Percentiles rank a stretch among this genome's conserved stretches.
Conservation (phyloP, 2,113 vertebrate species). For the Hypocryptadius cinnamomeus region DNA sequence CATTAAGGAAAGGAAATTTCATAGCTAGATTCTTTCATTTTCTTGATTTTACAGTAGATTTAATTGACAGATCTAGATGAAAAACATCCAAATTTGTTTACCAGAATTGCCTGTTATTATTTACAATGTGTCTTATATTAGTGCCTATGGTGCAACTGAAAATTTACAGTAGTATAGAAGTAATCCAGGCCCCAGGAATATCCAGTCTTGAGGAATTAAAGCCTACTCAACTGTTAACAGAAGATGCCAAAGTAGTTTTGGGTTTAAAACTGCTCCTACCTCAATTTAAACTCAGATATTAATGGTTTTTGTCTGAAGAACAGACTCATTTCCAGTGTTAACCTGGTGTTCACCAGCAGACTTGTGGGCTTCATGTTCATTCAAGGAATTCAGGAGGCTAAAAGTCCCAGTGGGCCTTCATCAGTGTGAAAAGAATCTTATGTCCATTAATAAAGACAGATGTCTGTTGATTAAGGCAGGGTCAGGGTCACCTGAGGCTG, state of each 20-base stretch:
- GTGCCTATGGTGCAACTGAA: not conserved
- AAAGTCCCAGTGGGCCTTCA: not conserved
- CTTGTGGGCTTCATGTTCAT: not conserved
- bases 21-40: not conserved
- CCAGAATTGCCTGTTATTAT: not conserved
- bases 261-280: not conserved
- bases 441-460: not conserved
- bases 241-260: not conserved
- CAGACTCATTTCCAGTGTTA: not conserved
- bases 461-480: not conserved
- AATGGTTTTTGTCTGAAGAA: not conserved
- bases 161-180: not conserved
- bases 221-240: not conserved
- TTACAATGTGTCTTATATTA: not conserved
- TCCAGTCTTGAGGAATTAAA: not conserved
- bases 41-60: not conserved
- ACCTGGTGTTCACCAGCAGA: not conserved
- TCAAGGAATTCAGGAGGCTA: not conserved
- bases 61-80: conserved; percentile 12
- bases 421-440: not conserved
- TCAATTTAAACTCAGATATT: not conserved
- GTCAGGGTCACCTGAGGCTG: not conserved
- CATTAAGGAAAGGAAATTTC: conserved; percentile 34
- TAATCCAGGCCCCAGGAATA: not conserved
- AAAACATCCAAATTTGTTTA: not conserved